These are phyloP conservation scores for Piaya cayana DNA, from an alignment of 2,113 vertebrate genomes.

Conservation along the genomic window DNA sequence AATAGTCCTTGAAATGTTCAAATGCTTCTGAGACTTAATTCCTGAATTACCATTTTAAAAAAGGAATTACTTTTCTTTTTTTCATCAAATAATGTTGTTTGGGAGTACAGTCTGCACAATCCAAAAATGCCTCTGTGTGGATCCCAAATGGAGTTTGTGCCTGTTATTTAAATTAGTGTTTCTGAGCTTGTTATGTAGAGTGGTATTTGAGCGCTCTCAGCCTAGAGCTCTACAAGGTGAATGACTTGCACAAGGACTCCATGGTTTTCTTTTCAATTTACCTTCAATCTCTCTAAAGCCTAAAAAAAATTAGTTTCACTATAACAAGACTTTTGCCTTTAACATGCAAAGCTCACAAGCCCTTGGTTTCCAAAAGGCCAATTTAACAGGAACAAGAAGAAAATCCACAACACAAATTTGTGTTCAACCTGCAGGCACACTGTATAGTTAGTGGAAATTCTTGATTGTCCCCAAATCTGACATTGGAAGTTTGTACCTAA, in stretches of 20 bases:
- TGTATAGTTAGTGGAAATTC: not conserved
- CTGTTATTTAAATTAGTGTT: constrained; percentile 61
- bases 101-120: constrained; percentile 21
- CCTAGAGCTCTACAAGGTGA: constrained; percentile 57
- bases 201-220: constrained; percentile 50
- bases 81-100: constrained; percentile 41
- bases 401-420: not conserved
- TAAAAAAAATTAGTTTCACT: constrained; percentile 41
- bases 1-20: constrained; percentile 62
- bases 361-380: constrained; percentile 35
- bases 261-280: constrained; percentile 41
- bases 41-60: constrained; percentile 36
- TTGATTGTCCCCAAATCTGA: not conserved
- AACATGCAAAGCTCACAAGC: constrained; percentile 48
- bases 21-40: constrained; percentile 49
- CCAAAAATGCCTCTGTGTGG: constrained; percentile 7
- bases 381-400: constrained; percentile 33
- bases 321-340: constrained; percentile 32
- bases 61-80: constrained; percentile 17
- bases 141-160: constrained; percentile 53
- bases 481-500: not conserved
- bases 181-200: constrained; percentile 59
- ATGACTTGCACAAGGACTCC: constrained; percentile 59
- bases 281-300: constrained; percentile 26
- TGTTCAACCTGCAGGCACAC: not conserved